A percentile compares a stretch with the other conserved stretches of the same genome.
phyloP scores from a whole-genome alignment of 2,797 vertebrate species.

The Malacoraja senta region DNA sequence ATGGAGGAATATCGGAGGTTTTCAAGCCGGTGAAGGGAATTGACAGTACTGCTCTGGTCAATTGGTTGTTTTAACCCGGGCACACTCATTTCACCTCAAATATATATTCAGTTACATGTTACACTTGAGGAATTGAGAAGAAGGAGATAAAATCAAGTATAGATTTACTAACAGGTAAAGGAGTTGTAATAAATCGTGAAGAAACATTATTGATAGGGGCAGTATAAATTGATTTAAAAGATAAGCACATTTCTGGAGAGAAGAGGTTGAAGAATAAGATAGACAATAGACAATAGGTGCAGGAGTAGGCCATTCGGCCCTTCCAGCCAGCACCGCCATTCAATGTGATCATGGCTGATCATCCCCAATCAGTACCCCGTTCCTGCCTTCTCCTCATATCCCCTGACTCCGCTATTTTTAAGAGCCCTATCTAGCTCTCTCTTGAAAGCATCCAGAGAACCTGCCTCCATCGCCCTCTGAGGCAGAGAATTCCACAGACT shows the following conservation, averaged over 20 bases:
- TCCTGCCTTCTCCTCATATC: no score
- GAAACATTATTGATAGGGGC: not conserved
- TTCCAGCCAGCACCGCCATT: no score
- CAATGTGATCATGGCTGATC: no score
- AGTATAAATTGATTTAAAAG: not conserved
- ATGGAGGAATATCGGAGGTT: not conserved
- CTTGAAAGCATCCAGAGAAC: no score
- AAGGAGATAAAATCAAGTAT: not conserved
- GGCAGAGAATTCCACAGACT: no score
- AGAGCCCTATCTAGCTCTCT: no score
- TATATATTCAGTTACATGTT: not conserved
- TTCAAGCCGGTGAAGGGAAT: not conserved
- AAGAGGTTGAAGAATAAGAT: not conserved
- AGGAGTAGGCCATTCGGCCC: no score
- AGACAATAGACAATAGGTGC: no score
- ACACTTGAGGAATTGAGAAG: not conserved
- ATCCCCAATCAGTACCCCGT: no score
- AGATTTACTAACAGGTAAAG: not conserved
- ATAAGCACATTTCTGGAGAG: not conserved
- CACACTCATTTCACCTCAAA: not conserved
- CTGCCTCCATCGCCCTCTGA: no score
- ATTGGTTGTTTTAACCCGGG: slow-evolving; percentile 2
- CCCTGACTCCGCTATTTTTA: no score
- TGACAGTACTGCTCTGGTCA: not conserved
- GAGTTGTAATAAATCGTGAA: not conserved